These are phyloP conservation scores for Hypotaenidia philippensis DNA, from an alignment of 2,797 vertebrate genomes.

Conservation along the genomic window DNA sequence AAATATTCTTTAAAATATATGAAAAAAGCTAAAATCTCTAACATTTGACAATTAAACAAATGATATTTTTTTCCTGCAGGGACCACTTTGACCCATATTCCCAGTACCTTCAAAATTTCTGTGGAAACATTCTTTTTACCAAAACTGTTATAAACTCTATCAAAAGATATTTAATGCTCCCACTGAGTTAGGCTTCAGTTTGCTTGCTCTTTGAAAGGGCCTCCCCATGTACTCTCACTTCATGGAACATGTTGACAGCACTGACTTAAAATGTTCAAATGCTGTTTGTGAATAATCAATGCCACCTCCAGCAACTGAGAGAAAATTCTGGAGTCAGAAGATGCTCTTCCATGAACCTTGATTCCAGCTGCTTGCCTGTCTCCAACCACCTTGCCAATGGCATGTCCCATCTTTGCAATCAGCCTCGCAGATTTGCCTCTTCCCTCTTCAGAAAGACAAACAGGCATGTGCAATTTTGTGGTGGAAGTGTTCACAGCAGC, in stretches of 20 bases:
- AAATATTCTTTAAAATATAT: background rate
- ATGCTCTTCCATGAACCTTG: background rate
- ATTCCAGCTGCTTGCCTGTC: background rate
- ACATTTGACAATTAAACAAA: background rate
- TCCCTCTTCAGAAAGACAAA: background rate
- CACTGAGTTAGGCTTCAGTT: background rate
- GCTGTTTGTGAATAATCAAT: background rate
- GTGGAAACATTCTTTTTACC: background rate
- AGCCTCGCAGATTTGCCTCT: background rate
- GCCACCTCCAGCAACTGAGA: background rate
- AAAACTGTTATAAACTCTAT: background rate
- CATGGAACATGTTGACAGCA: background rate
- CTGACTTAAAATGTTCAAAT: background rate
- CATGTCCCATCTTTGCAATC: background rate
- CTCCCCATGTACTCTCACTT: rapidly evolving
- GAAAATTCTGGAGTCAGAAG: background rate
- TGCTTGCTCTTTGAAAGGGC: background rate
- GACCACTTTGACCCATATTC: background rate
- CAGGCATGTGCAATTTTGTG: background rate
- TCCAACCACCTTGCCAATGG: rapidly evolving
- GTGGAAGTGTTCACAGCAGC: background rate
- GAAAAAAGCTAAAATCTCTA: background rate
- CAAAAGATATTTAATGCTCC: background rate
- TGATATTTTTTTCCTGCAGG: background rate
- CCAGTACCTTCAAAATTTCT: background rate